A percentile compares a stretch with the other conserved stretches of the same genome.
phyloP scores from a whole-genome alignment of 2,888 invertebrate genomes.

The Vesta saturnalis region DNA sequence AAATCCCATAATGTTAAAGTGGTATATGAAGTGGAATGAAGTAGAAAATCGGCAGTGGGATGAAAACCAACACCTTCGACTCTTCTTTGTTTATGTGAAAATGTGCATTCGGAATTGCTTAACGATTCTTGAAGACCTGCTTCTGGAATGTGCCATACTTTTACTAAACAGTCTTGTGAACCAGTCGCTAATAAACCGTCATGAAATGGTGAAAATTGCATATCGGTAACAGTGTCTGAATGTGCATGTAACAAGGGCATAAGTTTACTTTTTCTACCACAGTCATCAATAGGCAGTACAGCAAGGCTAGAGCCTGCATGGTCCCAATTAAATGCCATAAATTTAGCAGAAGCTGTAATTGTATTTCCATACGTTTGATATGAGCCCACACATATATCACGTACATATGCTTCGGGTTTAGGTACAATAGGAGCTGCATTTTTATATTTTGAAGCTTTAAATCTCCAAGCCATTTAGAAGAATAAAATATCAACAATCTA shows the following conservation, averaged over 20 bases:
- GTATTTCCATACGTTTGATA: constrained; percentile 96
- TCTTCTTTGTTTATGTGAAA: constrained; percentile 84
- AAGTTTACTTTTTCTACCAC: constrained; percentile 87
- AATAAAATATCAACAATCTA: not conserved
- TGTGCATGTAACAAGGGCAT: constrained; percentile 89
- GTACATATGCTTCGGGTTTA: constrained; percentile 89
- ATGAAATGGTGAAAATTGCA: constrained; percentile 96
- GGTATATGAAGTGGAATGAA: constrained; percentile 86
- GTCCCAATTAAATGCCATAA: constrained; percentile 96
- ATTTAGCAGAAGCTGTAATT: constrained; percentile 90
- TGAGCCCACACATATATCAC: constrained; percentile 91
- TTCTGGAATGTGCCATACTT: constrained; percentile 90
- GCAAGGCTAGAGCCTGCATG: constrained; percentile 92
- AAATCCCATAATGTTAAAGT: constrained; percentile 89
- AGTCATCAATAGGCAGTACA: constrained; percentile 86
- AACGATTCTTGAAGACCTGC: constrained; percentile 79
- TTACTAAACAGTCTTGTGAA: constrained; percentile 88
- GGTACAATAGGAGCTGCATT: constrained; percentile 97
- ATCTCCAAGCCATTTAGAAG: constrained; percentile 85
- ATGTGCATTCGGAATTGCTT: constrained; percentile 80
- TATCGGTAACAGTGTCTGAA: constrained; percentile 91
- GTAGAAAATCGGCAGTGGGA: constrained; percentile 88
- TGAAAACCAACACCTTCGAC: constrained; percentile 93
- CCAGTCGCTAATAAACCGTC: constrained; percentile 92
- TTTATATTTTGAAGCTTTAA: constrained; percentile 98